phyloP scores from a whole-genome alignment of 1,140 invertebrate genomes.

The Megathymus violae region DNA sequence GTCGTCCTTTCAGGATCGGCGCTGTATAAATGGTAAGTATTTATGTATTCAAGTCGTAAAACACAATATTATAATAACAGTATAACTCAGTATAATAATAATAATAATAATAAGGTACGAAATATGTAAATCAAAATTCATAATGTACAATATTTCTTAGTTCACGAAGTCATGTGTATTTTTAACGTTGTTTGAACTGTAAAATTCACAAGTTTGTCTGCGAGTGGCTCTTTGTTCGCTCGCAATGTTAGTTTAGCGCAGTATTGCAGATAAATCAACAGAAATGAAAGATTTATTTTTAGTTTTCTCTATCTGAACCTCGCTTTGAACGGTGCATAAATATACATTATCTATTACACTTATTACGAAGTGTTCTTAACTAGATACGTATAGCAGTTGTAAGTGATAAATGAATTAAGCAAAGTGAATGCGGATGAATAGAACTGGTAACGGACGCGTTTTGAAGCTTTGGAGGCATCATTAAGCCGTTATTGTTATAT shows the following conservation, averaged over 20 bases:
- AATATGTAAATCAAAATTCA: neutral
- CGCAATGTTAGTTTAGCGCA: conserved; percentile 5
- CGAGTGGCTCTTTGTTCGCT: conserved; percentile 3
- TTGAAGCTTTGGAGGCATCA: too few species aligned
- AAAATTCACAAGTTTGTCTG: conserved; percentile 5
- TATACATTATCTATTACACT: conserved; percentile 1
- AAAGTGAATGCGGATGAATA: too few species aligned
- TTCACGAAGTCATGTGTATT: conserved; percentile 4
- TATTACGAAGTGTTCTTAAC: neutral
- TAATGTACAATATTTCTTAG: conserved; percentile 2
- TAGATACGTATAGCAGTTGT: neutral
- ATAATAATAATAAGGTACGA: neutral
- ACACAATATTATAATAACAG: too few species aligned
- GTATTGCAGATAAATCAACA: conserved; percentile 5
- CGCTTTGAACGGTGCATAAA: conserved; percentile 2
- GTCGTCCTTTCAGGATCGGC: too few species aligned
- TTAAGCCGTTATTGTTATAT: too few species aligned
- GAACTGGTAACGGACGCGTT: too few species aligned
- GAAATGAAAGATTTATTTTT: conserved; percentile 6
- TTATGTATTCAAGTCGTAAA: too few species aligned
- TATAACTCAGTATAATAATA: too few species aligned
- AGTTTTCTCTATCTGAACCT: conserved; percentile 4
- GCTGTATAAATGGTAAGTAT: too few species aligned
- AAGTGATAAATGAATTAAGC: too few species aligned
- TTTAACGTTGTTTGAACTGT: conserved; percentile 1